Percentiles rank a stretch among this genome's conserved stretches.
These are phyloP conservation scores for Tenrec ecaudatus DNA, from an alignment of 2,113 vertebrate genomes.

Conservation along the genomic window DNA sequence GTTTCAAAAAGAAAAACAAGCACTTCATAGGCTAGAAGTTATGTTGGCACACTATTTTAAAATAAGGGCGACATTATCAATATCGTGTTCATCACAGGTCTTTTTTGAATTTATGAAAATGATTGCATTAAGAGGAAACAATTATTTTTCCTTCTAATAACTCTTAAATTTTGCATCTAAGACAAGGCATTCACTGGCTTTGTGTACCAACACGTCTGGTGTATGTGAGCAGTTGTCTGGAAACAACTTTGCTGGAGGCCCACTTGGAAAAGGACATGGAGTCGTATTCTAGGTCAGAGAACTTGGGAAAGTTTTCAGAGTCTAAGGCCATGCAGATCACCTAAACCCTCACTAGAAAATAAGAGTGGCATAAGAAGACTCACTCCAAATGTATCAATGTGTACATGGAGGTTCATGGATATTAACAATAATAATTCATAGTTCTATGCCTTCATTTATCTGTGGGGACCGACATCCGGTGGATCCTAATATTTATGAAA, in stretches of 20 bases:
- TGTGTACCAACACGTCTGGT: no score
- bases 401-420: neutral
- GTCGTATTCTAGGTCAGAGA: accelerated
- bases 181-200: accelerated
- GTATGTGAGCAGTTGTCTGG: accelerated
- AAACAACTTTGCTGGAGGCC: neutral
- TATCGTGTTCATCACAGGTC: neutral
- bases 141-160: no score
- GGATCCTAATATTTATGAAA: neutral
- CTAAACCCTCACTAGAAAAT: neutral
- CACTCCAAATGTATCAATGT: accelerated
- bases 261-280: neutral
- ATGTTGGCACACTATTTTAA: neutral
- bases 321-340: accelerated
- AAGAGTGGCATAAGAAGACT: neutral
- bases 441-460: neutral
- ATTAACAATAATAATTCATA: neutral
- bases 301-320: accelerated
- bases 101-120: neutral
- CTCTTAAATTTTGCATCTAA: neutral
- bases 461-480: neutral
- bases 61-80: neutral
- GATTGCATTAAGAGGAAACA: neutral
- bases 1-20: neutral
- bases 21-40: neutral